These are phyloP conservation scores for Ifrita kowaldi DNA, from an alignment of 2,113 vertebrate genomes.

Conservation along the genomic window DNA sequence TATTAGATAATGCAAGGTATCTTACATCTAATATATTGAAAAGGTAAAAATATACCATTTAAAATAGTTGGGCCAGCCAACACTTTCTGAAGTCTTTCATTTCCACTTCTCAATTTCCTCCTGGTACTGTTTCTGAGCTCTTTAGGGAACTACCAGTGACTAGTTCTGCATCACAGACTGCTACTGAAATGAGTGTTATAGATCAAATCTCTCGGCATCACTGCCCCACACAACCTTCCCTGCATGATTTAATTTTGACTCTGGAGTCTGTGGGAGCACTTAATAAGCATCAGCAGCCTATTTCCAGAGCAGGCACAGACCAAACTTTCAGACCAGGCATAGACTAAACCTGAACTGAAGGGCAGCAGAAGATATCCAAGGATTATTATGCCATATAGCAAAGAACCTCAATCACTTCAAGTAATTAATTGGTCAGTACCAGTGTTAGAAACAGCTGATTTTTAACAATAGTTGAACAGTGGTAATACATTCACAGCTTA, in stretches of 20 bases:
- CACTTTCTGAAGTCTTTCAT: background rate
- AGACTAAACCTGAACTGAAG: background rate
- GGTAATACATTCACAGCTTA: background rate
- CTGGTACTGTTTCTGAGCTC: background rate
- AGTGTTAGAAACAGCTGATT: background rate
- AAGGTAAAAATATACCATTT: background rate
- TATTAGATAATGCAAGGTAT: background rate
- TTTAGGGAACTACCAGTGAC: slow-evolving; percentile 17
- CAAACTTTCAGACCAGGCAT: background rate
- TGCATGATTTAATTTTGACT: background rate
- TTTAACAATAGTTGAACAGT: background rate
- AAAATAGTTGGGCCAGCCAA: background rate
- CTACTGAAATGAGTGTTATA: background rate
- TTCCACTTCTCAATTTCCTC: slow-evolving; percentile 36
- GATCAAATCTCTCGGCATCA: background rate
- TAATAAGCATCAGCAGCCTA: background rate
- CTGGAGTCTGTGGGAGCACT: background rate
- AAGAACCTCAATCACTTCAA: background rate
- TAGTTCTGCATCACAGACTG: background rate
- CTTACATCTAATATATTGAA: background rate
- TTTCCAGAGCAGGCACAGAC: background rate
- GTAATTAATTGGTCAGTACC: background rate
- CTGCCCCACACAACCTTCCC: background rate
- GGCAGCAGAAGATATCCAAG: background rate
- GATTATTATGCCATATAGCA: background rate